Conservation (phyloP, 1,140 invertebrate species). For the Cyphomyrmex costatus region DNA sequence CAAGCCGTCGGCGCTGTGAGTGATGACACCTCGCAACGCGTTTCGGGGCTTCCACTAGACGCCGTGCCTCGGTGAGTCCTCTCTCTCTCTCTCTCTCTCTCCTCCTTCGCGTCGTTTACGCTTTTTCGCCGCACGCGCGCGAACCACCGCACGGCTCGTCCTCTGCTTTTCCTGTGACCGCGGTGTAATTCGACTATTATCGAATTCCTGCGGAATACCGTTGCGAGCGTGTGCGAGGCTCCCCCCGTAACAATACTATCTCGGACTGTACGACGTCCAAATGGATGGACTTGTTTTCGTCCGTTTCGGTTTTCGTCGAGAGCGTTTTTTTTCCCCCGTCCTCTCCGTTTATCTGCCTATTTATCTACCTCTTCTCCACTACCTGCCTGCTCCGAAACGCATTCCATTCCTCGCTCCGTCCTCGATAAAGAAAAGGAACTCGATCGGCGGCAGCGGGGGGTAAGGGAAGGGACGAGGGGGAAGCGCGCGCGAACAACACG, state of each 20-base stretch:
- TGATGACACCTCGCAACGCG: slow-evolving; percentile 37
- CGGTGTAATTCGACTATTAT: neutral
- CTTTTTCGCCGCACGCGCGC: slow-evolving; percentile 4
- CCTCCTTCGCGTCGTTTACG: neutral
- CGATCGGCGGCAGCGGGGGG: neutral
- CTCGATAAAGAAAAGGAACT: neutral
- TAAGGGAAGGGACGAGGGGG: neutral
- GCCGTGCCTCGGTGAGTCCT: slow-evolving; percentile 20
- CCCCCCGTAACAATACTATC: neutral
- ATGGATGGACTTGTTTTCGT: slow-evolving; percentile 11
- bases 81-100: neutral
- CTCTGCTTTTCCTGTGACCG: neutral
- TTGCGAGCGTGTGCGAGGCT: neutral
- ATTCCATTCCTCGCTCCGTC: neutral
- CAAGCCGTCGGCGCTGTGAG: neutral
- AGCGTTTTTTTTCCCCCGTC: neutral
- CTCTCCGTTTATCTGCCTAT: neutral
- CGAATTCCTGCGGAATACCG: neutral
- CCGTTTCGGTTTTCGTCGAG: neutral
- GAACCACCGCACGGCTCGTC: neutral
- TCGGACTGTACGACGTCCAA: too few species aligned
- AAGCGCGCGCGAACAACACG: slow-evolving; percentile 27
- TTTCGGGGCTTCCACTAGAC: neutral
- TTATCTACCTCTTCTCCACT: slow-evolving; percentile 5
- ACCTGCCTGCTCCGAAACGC: neutral